Base-by-base conservation (phyloP, 2,797 vertebrate genomes). In the Chloroceryle amazona region DNA sequence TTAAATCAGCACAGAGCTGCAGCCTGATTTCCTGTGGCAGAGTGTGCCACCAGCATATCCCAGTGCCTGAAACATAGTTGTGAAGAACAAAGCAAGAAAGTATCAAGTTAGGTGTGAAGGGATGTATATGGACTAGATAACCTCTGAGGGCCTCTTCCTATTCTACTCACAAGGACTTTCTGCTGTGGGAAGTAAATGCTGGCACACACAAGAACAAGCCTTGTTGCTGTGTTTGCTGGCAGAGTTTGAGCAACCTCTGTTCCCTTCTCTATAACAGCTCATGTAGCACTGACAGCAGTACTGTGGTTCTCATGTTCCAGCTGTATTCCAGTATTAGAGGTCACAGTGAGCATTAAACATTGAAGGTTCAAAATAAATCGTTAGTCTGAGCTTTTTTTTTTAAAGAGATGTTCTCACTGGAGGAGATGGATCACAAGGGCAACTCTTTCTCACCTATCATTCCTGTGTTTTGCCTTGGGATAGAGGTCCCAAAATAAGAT, bases 281-380 rank as follows among this genome's bases (percentile, higher is more conserved):
- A 35, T 90, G 93, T 52, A 84, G 29, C 12, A 55, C 82, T 95
- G 95, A 96, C 89, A 96, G 85, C 93, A 93, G 39, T 62, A 10
- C 62, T 91, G 85, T 85, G 57, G 54, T 81, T 96, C 87, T 95
- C 89, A 91, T 81, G 46, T 96, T 62, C 79, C 96, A 95, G 94
- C 87, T 97, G 94, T 90, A 79, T 55, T 86, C 54, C 63, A 75
- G 62, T 22, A 58, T 75, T 66, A 88, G 66, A 70, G 84, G 82
- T 94, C 76, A 91, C 44, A 54, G 33, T 21, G 46, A 93, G 37
- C 10, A 31, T 46, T 83, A 89, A 94, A 92, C 20, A 26, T 0
- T n/a, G 78, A 76, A 80, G 35, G 29, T 65, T 83, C 20, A 66
- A 78, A 83, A 23, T 19, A 67, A 67, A 92, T 63, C 0, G 1